phyloP scores from a whole-genome alignment of 2,113 vertebrate species.

The Phocoena phocoena region DNA sequence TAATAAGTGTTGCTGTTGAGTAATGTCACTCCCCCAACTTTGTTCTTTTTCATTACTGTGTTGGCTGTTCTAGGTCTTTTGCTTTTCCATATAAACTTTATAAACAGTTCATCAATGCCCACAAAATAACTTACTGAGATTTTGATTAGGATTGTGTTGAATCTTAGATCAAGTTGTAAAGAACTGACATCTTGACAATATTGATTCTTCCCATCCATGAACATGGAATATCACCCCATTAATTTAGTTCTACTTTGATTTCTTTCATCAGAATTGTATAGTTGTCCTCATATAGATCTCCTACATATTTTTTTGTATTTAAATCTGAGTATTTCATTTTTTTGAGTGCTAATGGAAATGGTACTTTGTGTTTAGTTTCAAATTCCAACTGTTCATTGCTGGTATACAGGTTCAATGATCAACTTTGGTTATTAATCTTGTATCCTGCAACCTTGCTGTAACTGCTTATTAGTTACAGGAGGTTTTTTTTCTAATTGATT shows the following conservation, averaged over 20 bases:
- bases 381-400: neutral
- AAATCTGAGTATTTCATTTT: neutral
- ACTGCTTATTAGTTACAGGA: neutral
- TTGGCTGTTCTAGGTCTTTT: neutral
- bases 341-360: neutral
- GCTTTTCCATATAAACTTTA: neutral
- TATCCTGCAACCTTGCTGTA: neutral
- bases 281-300: neutral
- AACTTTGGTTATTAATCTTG: neutral
- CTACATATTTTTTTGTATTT: neutral
- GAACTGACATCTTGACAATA: neutral
- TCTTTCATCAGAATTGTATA: neutral
- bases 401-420: neutral
- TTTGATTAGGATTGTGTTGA: neutral
- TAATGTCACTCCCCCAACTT: neutral
- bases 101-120: neutral
- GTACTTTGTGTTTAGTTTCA: neutral
- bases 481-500: neutral
- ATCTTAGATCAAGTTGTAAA: neutral
- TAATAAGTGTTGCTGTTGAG: neutral
- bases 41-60: neutral
- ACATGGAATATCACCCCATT: neutral
- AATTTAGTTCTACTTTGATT: neutral
- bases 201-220: neutral
- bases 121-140: neutral